phyloP scores from a whole-genome alignment of 2,888 invertebrate genomes.

The Scaptodrosophila latifasciaeformis region DNA sequence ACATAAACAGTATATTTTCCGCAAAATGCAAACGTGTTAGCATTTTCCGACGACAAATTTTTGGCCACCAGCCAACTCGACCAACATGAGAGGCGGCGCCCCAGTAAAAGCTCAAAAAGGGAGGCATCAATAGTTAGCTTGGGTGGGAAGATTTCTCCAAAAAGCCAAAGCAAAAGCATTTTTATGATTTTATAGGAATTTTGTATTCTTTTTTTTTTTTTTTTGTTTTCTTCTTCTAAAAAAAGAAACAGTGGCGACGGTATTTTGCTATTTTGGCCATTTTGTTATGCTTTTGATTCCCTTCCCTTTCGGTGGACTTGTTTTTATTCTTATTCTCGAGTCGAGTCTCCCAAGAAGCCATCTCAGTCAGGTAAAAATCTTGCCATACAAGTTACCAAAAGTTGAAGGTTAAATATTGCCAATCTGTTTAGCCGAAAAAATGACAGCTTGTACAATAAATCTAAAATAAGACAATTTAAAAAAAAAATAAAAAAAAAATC shows the following conservation, averaged over 20 bases:
- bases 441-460: too few species aligned
- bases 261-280: neutral
- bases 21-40: constrained; percentile 21
- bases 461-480: constrained; percentile 5
- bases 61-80: constrained; percentile 42
- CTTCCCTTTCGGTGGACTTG: too few species aligned
- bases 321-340: too few species aligned
- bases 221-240: too few species aligned
- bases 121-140: too few species aligned
- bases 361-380: too few species aligned
- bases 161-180: constrained; percentile 20
- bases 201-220: too few species aligned
- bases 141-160: too few species aligned
- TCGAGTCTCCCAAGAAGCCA: too few species aligned
- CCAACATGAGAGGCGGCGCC: constrained; percentile 17
- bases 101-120: constrained; percentile 13
- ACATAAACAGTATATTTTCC: too few species aligned
- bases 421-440: constrained; percentile 33
- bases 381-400: neutral
- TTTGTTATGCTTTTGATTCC: constrained; percentile 26
- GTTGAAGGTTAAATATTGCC: constrained; percentile 38
- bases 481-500: constrained; percentile 38
- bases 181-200: constrained; percentile 35
- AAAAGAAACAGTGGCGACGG: constrained; percentile 10
- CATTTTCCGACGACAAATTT: constrained; percentile 34